A percentile compares a stretch with the other conserved stretches of the same genome.
Conservation (phyloP, 2,888 invertebrate genomes). For the Hyppa rectilinea region DNA sequence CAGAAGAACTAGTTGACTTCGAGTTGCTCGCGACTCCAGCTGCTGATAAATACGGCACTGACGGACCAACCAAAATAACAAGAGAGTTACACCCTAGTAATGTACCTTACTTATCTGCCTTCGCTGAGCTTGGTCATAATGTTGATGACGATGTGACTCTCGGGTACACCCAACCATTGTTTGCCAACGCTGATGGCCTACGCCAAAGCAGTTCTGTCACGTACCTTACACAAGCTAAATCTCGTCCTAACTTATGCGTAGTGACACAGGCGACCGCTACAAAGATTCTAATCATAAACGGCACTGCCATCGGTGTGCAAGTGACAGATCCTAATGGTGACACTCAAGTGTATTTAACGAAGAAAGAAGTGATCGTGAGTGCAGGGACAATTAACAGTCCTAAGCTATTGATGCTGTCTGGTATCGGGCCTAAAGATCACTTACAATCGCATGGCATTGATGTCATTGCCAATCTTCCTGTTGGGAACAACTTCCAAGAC, state of each 20-base stretch:
- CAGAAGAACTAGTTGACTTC: slow-evolving; percentile 47
- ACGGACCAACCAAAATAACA: slow-evolving; percentile 60
- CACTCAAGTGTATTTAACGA: slow-evolving; percentile 59
- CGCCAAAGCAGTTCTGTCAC: slow-evolving; percentile 67
- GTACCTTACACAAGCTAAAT: slow-evolving; percentile 60
- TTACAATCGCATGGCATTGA: slow-evolving; percentile 64
- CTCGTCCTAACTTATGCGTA: slow-evolving; percentile 66
- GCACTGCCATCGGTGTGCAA: slow-evolving; percentile 67
- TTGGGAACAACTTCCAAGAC: slow-evolving; percentile 52
- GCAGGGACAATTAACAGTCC: slow-evolving; percentile 72
- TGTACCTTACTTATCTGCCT: slow-evolving; percentile 6
- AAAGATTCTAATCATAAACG: slow-evolving; percentile 66
- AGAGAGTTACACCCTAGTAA: slow-evolving; percentile 21
- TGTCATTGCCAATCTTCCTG: slow-evolving; percentile 49
- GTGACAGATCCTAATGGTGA: slow-evolving; percentile 38
- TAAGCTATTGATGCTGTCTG: slow-evolving; percentile 73
- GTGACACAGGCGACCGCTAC: slow-evolving; percentile 63
- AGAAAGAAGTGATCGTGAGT: slow-evolving; percentile 70
- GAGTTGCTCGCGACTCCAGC: slow-evolving; percentile 25
- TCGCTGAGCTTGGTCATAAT: slow-evolving; percentile 52
- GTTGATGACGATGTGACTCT: slow-evolving; percentile 52
- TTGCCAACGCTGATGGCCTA: slow-evolving; percentile 53
- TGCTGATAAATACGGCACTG: slow-evolving; percentile 47
- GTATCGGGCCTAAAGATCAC: slow-evolving; percentile 70
- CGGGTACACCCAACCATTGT: slow-evolving; percentile 63